Evolutionary conservation across 2,797 vertebrate genomes (phyloP), one percentile per base, ranked within the genome.

Genomic region (Hemitrygon akajei): DNA sequence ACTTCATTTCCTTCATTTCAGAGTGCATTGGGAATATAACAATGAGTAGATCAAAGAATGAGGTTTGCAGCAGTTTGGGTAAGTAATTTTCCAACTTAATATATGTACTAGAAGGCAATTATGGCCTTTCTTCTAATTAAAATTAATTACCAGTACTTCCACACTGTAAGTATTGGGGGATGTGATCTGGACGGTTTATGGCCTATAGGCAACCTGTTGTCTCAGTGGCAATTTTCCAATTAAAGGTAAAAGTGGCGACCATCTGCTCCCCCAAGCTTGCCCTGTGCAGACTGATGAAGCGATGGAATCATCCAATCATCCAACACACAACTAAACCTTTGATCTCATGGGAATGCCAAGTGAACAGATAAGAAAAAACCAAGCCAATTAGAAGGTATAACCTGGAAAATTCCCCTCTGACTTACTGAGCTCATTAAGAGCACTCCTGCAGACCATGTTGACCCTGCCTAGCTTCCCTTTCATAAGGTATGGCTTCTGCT

Each of bases 1-100:
- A 37, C 69, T 58, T 93, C 7, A 12, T 93, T 76, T 76, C 47
- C 71, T 47, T 75, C 69, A 3, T 93, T 93, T 76, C 91, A 76
- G 91, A 58, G 11, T 75, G 82, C 22, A 69, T 22, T 40, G 27
- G 25, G 25, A 76, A 40, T 93, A 71, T 0, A 3, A 22, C 73
- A 58, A 93, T 93, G 91, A 58, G 91, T 40, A 76, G 71, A 9
- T 76, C 91, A 12, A 71, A 30, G 47, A 76, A 47, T 76, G 91
- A 93, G 12, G 71, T 58, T 30, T 75, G 73, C 40, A 93, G 71
- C 73, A 93, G 91, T 18, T 73, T 93, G 71, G 91, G 91, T 93
- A 76, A 93, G 91, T 93, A 0, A 75, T 71, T 91, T 30, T 47
- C 37, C n/a, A 71, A 11, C 25, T 37, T 12, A 34, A 89, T 25